These are phyloP conservation scores for Austrolebias charrua DNA, from an alignment of 2,797 vertebrate species.

Conservation along the genomic window DNA sequence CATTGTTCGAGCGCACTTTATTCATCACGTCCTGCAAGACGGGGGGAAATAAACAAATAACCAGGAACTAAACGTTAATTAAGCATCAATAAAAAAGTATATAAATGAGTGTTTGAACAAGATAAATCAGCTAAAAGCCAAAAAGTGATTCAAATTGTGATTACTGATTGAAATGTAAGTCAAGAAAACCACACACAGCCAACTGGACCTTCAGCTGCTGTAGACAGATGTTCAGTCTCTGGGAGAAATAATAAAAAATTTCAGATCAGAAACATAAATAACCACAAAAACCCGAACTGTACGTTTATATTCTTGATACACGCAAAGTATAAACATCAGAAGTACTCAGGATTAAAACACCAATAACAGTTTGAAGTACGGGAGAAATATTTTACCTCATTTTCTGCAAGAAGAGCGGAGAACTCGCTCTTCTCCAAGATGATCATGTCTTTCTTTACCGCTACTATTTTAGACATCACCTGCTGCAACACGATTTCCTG, in stretches of 20 bases:
- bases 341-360: background rate
- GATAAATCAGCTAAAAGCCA: too few species aligned
- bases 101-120: too few species aligned
- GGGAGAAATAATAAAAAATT: constrained; percentile 16
- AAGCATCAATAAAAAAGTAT: too few species aligned
- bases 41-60: background rate
- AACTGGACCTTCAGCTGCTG: constrained; percentile 87
- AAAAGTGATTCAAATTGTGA: background rate
- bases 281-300: background rate
- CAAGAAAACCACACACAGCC: constrained; percentile 79
- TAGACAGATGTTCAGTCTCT: constrained; percentile 94
- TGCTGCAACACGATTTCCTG: constrained; percentile 96
- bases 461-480: constrained; percentile 91
- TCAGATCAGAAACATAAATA: background rate
- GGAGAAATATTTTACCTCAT: constrained; percentile 81
- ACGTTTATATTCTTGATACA: too few species aligned
- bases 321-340: too few species aligned
- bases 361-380: background rate
- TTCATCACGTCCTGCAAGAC: constrained; percentile 86
- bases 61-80: too few species aligned
- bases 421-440: constrained; percentile 99
- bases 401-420: constrained; percentile 89
- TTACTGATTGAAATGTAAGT: background rate
- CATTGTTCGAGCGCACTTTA: constrained; percentile 86
- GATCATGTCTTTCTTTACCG: constrained; percentile 97